Conservation (phyloP, 2,888 invertebrate genomes). For the Eupithecia dodoneata region DNA sequence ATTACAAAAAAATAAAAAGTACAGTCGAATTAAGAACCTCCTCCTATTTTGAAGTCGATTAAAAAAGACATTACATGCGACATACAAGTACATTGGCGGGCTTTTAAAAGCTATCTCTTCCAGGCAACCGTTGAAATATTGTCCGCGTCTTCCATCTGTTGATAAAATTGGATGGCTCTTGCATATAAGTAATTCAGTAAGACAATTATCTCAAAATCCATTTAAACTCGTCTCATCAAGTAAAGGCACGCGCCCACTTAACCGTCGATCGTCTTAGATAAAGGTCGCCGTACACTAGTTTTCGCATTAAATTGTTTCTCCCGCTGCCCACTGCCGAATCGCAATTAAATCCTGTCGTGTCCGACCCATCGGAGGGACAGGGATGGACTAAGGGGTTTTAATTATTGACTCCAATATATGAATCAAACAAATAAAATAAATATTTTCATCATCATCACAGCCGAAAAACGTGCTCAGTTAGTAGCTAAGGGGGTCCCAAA, state of each 20-base stretch:
- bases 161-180: not conserved
- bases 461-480: not conserved
- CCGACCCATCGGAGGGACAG: slow-evolving; percentile 63
- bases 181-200: not conserved
- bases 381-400: slow-evolving; percentile 46
- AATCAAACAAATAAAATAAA: too few relatives aligned
- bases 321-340: slow-evolving; percentile 62
- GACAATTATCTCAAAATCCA: slow-evolving; percentile 29
- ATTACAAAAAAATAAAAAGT: too few relatives aligned
- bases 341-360: slow-evolving; percentile 71
- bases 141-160: not conserved
- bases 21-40: too few relatives aligned
- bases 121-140: too few relatives aligned
- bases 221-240: slow-evolving; percentile 29
- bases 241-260: slow-evolving; percentile 52
- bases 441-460: not conserved
- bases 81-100: too few relatives aligned
- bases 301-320: slow-evolving; percentile 67
- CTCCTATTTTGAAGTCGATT: too few relatives aligned
- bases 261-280: slow-evolving; percentile 54
- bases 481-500: not conserved
- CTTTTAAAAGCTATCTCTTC: too few relatives aligned
- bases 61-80: too few relatives aligned
- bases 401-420: not conserved
- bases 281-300: slow-evolving; percentile 59